These are phyloP conservation scores for Bugulina stolonifera DNA, from an alignment of 2,888 invertebrate species.

Conservation along the genomic window DNA sequence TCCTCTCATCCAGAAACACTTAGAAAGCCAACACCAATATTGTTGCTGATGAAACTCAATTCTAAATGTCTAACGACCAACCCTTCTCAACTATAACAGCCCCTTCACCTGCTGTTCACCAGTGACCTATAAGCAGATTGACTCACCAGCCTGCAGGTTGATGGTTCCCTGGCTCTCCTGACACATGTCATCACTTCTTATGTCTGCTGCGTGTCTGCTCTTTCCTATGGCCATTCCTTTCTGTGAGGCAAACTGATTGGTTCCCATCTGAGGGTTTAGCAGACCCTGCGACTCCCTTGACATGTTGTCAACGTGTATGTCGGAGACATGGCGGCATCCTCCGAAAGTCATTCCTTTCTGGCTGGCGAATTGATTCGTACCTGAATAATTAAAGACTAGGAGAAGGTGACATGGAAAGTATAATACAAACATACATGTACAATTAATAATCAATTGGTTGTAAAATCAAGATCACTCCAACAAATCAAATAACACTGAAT, in stretches of 20 bases:
- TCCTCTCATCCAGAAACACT: no score
- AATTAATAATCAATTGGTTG: no score
- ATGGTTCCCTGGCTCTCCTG: conserved; percentile 39
- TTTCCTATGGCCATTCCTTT: conserved; percentile 37
- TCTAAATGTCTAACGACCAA: conserved; percentile 24
- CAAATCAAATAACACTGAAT: no score
- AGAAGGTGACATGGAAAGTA: no score
- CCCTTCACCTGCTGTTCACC: no score
- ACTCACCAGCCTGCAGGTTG: conserved; percentile 40
- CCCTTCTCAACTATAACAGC: no score
- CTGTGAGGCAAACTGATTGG: conserved; percentile 30
- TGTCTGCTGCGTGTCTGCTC: conserved; percentile 39
- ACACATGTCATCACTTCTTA: conserved; percentile 37
- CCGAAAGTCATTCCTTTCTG: conserved; percentile 37
- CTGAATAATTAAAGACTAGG: no score
- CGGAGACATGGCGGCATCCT: conserved; percentile 38
- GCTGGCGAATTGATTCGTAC: conserved; percentile 38
- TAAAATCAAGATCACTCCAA: no score
- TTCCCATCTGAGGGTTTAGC: conserved; percentile 31
- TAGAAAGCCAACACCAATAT: no score
- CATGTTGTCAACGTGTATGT: conserved; percentile 32
- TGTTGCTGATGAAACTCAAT: conserved; percentile 27
- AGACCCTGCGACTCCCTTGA: conserved; percentile 28
- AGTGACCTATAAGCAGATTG: no score
- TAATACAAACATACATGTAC: no score